Percentiles rank a stretch among this genome's conserved stretches.
Evolutionary conservation across 2,113 vertebrate species (phyloP).

Genomic region (Prionailurus viverrinus): DNA sequence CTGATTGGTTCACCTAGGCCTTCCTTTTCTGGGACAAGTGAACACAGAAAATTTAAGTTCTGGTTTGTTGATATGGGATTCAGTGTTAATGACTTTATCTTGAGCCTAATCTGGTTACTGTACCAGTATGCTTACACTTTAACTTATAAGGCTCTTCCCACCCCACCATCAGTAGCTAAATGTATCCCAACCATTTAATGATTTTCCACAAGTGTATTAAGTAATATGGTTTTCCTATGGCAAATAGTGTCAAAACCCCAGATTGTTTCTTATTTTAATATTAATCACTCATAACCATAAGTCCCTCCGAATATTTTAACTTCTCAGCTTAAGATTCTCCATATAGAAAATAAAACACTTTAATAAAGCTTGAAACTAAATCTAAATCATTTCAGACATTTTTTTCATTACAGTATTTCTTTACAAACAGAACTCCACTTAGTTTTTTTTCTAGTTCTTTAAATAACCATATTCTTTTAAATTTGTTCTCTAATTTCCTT

Average conservation of each 20-base stretch:
- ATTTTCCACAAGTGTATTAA: neutral
- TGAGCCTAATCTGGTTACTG: neutral
- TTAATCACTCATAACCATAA: neutral
- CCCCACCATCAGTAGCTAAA: neutral
- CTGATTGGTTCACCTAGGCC: neutral
- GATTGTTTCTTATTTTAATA: constrained; percentile 30
- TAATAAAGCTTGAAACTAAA: constrained; percentile 23
- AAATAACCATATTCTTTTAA: constrained; percentile 71
- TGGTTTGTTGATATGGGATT: neutral
- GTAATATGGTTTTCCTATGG: neutral
- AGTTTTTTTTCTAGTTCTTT: constrained; percentile 45
- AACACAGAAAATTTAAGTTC: neutral
- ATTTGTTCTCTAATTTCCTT: constrained; percentile 56
- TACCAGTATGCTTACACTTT: neutral
- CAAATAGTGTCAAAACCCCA: neutral
- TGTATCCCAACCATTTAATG: neutral
- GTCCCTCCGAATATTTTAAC: neutral
- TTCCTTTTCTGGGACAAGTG: neutral
- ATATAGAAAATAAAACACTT: neutral
- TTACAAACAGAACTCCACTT: neutral
- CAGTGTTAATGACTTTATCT: neutral
- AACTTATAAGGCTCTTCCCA: neutral
- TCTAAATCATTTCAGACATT: neutral
- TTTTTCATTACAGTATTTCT: neutral
- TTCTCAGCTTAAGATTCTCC: neutral